Conservation (phyloP, 53 echinoderm and acorn worm genomes). For the Crossaster papposus region DNA sequence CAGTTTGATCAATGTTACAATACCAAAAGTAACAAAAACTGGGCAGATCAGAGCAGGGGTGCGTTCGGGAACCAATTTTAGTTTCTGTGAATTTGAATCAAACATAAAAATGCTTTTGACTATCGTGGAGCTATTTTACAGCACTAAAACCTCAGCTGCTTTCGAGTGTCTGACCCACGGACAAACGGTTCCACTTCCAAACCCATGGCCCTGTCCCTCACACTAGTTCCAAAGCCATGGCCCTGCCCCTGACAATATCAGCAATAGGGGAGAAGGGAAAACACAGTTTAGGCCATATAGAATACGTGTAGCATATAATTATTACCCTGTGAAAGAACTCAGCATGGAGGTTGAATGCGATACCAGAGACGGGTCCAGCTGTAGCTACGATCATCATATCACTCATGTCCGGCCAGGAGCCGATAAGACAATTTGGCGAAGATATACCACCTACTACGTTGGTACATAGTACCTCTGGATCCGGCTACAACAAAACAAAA, state of each 20-base stretch:
- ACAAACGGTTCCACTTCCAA: too few species aligned
- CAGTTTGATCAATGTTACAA: too few species aligned
- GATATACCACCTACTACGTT: not conserved
- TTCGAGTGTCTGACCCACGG: too few species aligned
- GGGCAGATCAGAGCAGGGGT: too few species aligned
- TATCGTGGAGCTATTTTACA: too few species aligned
- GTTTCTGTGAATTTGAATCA: too few species aligned
- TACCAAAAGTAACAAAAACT: too few species aligned
- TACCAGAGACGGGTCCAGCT: not conserved
- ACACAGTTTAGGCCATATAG: not conserved
- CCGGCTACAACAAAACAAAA: not conserved
- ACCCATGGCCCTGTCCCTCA: too few species aligned
- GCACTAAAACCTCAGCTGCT: too few species aligned
- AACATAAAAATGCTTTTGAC: too few species aligned
- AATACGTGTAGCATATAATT: not conserved
- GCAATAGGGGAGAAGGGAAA: not conserved
- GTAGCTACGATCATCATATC: not conserved
- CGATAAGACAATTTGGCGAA: not conserved
- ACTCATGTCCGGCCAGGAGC: not conserved
- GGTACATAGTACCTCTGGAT: not conserved
- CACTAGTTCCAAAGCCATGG: too few species aligned
- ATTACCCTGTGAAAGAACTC: not conserved
- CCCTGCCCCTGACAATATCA: not conserved
- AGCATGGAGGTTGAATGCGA: not conserved
- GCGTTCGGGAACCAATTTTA: too few species aligned